A percentile compares a stretch with the other conserved stretches of the same genome.
phyloP scores from a whole-genome alignment of 2,113 vertebrate genomes.

The Myodes glareolus region DNA sequence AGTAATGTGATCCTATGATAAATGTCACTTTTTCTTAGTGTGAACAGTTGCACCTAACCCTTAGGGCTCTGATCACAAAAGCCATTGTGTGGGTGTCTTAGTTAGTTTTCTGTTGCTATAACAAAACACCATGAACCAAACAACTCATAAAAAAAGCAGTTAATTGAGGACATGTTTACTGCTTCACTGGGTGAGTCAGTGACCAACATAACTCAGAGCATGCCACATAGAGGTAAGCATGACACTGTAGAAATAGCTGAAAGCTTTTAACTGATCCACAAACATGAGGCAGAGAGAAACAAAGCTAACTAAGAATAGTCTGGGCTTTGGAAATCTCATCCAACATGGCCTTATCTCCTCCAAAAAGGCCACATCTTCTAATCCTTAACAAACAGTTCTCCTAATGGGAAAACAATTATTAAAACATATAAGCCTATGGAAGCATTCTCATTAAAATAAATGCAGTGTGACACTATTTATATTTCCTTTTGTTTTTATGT shows the following conservation, averaged over 20 bases:
- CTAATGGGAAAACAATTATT: background rate
- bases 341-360: background rate
- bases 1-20: background rate
- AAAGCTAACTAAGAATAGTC: background rate
- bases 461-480: rapidly evolving
- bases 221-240: background rate
- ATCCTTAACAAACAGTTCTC: background rate
- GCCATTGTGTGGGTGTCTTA: background rate
- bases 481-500: background rate
- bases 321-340: background rate
- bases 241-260: background rate
- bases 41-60: rapidly evolving
- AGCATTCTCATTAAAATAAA: background rate
- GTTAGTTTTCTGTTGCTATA: background rate
- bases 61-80: background rate
- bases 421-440: background rate
- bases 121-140: background rate
- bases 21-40: background rate
- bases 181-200: background rate
- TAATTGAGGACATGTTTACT: background rate
- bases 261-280: background rate
- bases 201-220: background rate
- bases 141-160: background rate
- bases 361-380: background rate
- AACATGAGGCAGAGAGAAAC: background rate